phyloP scores from a whole-genome alignment of 23 tunicate genomes.

The Phallusia fumigata region DNA sequence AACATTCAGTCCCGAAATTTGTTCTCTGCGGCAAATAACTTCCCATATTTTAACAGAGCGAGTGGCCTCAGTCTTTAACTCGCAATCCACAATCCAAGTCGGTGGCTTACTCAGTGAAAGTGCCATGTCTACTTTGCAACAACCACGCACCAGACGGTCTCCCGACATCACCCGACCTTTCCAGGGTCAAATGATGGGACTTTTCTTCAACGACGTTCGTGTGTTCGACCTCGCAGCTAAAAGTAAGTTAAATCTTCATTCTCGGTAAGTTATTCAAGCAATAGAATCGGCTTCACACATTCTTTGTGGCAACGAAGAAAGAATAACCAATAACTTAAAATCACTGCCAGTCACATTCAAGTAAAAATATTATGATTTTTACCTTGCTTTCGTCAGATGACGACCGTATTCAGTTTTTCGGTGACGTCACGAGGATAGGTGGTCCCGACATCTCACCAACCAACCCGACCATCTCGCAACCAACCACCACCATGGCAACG shows the following conservation, averaged over 20 bases:
- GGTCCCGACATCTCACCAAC: constrained; percentile 30
- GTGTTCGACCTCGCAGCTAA: constrained; percentile 48
- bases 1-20: neutral
- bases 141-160: neutral
- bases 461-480: constrained; percentile 28
- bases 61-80: constrained; percentile 79
- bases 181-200: constrained; percentile 73
- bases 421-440: constrained; percentile 52
- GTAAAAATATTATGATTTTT: neutral
- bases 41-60: constrained; percentile 32
- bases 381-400: constrained; percentile 23
- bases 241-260: constrained; percentile 22
- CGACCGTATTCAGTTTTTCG: constrained; percentile 38
- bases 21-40: neutral
- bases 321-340: no score
- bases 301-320: no score
- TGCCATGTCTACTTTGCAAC: constrained; percentile 1
- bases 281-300: no score
- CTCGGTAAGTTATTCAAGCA: no score
- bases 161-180: constrained; percentile 37
- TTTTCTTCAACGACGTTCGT: constrained; percentile 72
- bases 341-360: no score
- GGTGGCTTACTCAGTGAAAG: constrained; percentile 61
- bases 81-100: constrained; percentile 84
- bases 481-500: constrained; percentile 77